Conservation (phyloP, 2,113 vertebrate genomes). For the Chascanopsetta lugubris region DNA sequence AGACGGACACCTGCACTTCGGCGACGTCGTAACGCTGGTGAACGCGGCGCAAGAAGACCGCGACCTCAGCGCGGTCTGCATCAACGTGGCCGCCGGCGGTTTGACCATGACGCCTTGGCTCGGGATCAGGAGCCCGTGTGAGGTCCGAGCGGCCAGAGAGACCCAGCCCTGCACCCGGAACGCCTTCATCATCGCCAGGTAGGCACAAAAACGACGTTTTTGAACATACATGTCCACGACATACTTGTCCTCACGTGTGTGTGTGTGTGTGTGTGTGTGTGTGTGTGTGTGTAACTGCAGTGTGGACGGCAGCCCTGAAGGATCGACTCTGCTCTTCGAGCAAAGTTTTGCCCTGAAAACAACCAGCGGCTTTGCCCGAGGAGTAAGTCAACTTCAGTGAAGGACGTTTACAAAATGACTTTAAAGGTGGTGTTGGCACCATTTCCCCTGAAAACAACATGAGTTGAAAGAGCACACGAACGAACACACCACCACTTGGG, state of each 20-base stretch:
- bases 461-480: no score
- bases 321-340: constrained; percentile 63
- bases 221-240: not conserved
- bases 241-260: not conserved
- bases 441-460: no score
- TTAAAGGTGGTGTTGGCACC: no score
- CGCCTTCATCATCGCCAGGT: constrained; percentile 86
- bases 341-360: constrained; percentile 67
- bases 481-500: no score
- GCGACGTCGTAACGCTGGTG: constrained; percentile 87
- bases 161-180: constrained; percentile 77
- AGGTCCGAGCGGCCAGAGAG: constrained; percentile 70
- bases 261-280: constrained; percentile 25
- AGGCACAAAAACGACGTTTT: constrained; percentile 3
- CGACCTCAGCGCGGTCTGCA: constrained; percentile 69
- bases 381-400: constrained; percentile 51
- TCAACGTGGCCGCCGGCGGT: constrained; percentile 76
- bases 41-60: constrained; percentile 62
- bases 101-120: constrained; percentile 4
- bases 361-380: constrained; percentile 61
- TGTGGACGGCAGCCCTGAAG: constrained; percentile 68
- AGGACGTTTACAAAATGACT: not conserved
- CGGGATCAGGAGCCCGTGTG: constrained; percentile 70
- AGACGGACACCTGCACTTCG: constrained; percentile 86
- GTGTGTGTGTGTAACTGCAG: constrained; percentile 44